Evolutionary conservation across 2,797 vertebrate genomes (phyloP), one percentile per base, ranked within the genome.

Genomic region (Fundulus diaphanus): DNA sequence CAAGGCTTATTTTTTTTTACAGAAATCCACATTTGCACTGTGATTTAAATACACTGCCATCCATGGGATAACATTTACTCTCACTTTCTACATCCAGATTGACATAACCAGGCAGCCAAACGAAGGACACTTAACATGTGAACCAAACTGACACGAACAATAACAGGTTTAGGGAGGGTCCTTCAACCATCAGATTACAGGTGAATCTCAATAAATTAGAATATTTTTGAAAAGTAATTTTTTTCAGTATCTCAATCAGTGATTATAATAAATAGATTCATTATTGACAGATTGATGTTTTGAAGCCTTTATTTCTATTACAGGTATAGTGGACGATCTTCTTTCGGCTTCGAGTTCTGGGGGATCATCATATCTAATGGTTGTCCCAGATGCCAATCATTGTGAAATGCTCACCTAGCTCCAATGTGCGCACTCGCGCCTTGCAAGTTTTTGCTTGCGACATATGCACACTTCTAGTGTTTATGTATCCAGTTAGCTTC

Each of bases 71-170:
- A 59, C 35, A 78, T 72, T 79, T 31, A 59, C 16, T 18, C 48
- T 73, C 52, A 80, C 37, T 56, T 54, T 74, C 54, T 63, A 27
- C 51, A 73, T 70, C 73, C 65, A 78, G 72, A 83, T 33, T 68
- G 73, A 29, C 3, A 0, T 37, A 74, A n/a, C 51, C 69, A 83
- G 63, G 68, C 56, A 81, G 67, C 57, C 79, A 71, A 67, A 22
- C 72, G 76, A 85, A 84, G 73, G 29, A 73, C 52, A 49, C 22
- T 31, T 81, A 78, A 83, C 66, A 85, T 71, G 73, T 76, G 76
- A 86, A 78, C 76, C 68, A 51, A 65, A 82, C 85, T 89, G 79
- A 85, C 89, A 84, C 56, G 37, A 84, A 79, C 78, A 84, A 81
- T 85, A 80, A 83, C 61, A 72, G 16, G 54, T 59, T 27, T 72